Evolutionary conservation across 2,888 invertebrate species (phyloP).

Genomic region (Dynastes hyllus): DNA sequence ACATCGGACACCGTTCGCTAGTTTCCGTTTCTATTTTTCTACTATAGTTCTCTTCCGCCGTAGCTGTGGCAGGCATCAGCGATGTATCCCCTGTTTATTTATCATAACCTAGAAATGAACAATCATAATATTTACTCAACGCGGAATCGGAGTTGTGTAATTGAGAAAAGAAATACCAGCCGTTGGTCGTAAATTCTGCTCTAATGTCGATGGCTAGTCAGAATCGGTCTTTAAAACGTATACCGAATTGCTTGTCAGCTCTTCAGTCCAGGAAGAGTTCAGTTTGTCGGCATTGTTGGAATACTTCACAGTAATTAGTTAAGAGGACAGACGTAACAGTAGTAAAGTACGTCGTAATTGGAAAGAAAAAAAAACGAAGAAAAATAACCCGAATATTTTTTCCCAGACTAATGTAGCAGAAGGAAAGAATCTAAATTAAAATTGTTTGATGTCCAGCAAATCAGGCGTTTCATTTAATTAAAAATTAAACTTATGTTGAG

Average conservation of each 20-base stretch:
- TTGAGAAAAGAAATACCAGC: constrained; percentile 21
- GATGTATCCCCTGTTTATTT: constrained; percentile 29
- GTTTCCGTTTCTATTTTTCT: constrained; percentile 19
- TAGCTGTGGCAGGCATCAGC: neutral
- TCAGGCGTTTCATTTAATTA: too few relatives aligned
- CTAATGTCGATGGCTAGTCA: constrained; percentile 31
- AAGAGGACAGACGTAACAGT: neutral
- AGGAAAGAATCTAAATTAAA: constrained; percentile 1
- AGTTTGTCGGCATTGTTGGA: constrained; percentile 28
- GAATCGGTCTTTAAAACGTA: constrained; percentile 17
- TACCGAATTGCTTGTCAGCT: constrained; percentile 23
- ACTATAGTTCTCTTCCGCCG: neutral
- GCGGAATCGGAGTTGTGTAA: constrained; percentile 39
- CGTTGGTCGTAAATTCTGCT: constrained; percentile 29
- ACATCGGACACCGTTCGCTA: constrained; percentile 1
- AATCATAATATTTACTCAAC: constrained; percentile 50
- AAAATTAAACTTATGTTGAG: too few relatives aligned
- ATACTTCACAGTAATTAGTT: constrained; percentile 6
- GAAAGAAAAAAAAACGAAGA: neutral
- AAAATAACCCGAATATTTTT: neutral
- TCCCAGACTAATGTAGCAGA: neutral
- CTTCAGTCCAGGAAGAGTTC: constrained; percentile 9
- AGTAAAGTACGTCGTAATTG: constrained; percentile 7
- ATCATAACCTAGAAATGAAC: constrained; percentile 49
- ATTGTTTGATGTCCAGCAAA: too few relatives aligned